phyloP scores from a whole-genome alignment of 2,888 invertebrate species.

The Parascotia fuliginaria region DNA sequence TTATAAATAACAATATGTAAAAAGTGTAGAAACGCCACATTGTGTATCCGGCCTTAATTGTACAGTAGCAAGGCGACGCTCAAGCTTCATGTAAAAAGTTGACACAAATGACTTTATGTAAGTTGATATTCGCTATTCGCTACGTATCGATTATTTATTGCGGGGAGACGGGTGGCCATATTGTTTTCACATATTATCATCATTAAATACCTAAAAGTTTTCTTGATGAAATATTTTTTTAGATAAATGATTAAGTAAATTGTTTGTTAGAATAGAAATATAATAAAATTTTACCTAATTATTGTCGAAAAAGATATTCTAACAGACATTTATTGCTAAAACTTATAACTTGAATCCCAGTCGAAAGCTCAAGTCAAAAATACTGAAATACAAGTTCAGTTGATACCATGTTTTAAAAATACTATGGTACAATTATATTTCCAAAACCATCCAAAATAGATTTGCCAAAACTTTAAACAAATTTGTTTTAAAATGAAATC shows the following conservation, averaged over 20 bases:
- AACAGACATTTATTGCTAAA: too few relatives aligned
- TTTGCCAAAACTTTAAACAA: conserved; percentile 47
- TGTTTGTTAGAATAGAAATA: too few relatives aligned
- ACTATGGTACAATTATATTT: conserved; percentile 9
- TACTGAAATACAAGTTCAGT: too few relatives aligned
- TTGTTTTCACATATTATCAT: conserved; percentile 6
- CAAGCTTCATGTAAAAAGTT: conserved; percentile 20
- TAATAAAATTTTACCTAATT: too few relatives aligned
- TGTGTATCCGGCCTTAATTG: not conserved
- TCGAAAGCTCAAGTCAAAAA: too few relatives aligned
- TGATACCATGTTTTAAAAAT: too few relatives aligned
- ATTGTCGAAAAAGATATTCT: too few relatives aligned
- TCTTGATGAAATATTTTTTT: too few relatives aligned
- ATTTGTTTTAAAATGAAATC: conserved; percentile 60
- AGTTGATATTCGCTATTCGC: conserved; percentile 24
- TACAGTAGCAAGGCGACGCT: conserved; percentile 15
- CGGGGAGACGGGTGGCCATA: conserved; percentile 9
- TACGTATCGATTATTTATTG: conserved; percentile 5
- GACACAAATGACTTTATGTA: conserved; percentile 34
- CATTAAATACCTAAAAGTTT: too few relatives aligned
- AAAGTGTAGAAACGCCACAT: not conserved
- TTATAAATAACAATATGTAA: too few relatives aligned
- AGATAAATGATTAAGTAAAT: too few relatives aligned
- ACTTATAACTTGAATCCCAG: too few relatives aligned
- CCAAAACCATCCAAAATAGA: conserved; percentile 45